Evolutionary conservation across 2,797 vertebrate genomes (phyloP).

Genomic region (Gambusia yucatana): DNA sequence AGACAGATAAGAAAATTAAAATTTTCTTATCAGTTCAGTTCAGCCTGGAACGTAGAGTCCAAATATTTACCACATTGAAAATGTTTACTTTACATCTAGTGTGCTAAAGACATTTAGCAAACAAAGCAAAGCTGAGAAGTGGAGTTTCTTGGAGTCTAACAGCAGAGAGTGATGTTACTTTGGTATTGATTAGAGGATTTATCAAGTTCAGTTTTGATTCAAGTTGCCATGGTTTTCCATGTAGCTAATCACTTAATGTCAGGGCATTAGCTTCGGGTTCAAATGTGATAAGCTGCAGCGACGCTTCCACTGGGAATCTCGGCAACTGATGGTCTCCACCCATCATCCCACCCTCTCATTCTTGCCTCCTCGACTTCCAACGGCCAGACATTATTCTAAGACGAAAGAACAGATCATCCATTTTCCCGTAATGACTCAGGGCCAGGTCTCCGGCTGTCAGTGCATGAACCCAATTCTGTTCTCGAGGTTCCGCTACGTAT

Average conservation of each 20-base stretch:
- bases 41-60: background rate
- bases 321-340: conserved; percentile 32
- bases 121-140: conserved; percentile 14
- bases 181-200: conserved; percentile 55
- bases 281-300: conserved; percentile 38
- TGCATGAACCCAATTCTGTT: conserved; percentile 20
- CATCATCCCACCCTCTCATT: background rate
- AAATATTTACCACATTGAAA: background rate
- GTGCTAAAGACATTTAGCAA: conserved; percentile 4
- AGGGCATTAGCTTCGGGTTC: conserved; percentile 45
- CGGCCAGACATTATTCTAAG: conserved; percentile 27
- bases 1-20: background rate
- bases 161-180: conserved; percentile 12
- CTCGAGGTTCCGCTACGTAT: conserved; percentile 9
- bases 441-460: conserved; percentile 45
- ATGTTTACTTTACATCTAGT: background rate
- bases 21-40: background rate
- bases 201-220: conserved; percentile 48
- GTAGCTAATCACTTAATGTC: conserved; percentile 60
- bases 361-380: conserved; percentile 4
- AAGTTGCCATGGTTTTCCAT: conserved; percentile 33
- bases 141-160: background rate
- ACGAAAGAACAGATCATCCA: conserved; percentile 28
- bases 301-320: conserved; percentile 41
- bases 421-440: conserved; percentile 32